Percentiles rank a stretch among this genome's conserved stretches.
Evolutionary conservation across 2,888 invertebrate species (phyloP).

Genomic region (Ormyrus thymus): DNA sequence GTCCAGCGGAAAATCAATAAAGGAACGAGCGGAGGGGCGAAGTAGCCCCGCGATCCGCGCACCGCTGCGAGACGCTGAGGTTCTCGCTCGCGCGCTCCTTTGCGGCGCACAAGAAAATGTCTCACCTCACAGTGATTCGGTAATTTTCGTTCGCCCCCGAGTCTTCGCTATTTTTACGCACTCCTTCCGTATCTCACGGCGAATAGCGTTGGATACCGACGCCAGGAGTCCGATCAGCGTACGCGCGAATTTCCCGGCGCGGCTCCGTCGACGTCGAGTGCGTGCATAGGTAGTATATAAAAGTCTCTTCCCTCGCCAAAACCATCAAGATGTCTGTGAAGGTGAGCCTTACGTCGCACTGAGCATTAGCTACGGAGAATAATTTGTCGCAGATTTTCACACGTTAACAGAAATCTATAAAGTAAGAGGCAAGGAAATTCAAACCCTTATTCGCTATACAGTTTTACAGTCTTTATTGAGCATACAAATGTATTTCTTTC

Average conservation of each 20-base stretch:
- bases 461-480: conserved; percentile 1
- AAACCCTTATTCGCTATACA: not conserved
- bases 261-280: not conserved
- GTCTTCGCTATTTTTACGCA: not conserved
- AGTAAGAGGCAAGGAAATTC: conserved; percentile 33
- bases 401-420: conserved; percentile 19
- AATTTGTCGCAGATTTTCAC: conserved; percentile 31
- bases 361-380: conserved; percentile 25
- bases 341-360: conserved; percentile 63
- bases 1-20: conserved; percentile 69
- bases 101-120: conserved; percentile 27
- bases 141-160: not conserved
- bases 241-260: not conserved
- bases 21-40: conserved; percentile 63
- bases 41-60: conserved; percentile 58
- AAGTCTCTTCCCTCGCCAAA: conserved; percentile 6
- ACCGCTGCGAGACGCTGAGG: conserved; percentile 32
- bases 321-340: conserved; percentile 71
- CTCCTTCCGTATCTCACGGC: not conserved
- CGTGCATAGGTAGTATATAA: conserved; percentile 8
- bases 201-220: too few species aligned
- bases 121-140: not conserved
- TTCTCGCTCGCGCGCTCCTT: conserved; percentile 6
- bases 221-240: not conserved
- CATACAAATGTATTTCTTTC: not conserved